Conservation (phyloP, 1,140 invertebrate genomes). For the Colletes gigas region DNA sequence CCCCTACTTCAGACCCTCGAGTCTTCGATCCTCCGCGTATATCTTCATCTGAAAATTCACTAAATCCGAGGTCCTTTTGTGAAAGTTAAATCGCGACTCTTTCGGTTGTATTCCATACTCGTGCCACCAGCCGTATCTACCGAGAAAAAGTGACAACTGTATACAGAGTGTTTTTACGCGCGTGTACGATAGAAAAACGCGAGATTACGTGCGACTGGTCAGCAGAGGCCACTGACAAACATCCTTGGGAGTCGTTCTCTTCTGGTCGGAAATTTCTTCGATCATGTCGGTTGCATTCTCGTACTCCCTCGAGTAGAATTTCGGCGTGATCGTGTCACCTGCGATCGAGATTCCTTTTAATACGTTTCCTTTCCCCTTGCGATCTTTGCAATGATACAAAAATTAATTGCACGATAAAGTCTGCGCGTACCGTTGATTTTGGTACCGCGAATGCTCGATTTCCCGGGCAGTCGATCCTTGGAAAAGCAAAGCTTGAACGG, state of each 20-base stretch:
- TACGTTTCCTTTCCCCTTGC: background rate
- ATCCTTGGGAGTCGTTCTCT: slow-evolving; percentile 55
- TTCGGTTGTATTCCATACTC: slow-evolving; percentile 68
- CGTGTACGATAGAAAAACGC: too few relatives aligned
- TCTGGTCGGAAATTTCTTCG: slow-evolving; percentile 57
- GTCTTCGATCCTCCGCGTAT: slow-evolving; percentile 70
- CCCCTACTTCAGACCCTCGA: slow-evolving; percentile 45
- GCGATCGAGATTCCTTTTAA: background rate
- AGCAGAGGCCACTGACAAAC: slow-evolving; percentile 64
- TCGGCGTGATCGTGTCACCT: slow-evolving; percentile 72
- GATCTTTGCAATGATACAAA: too few relatives aligned
- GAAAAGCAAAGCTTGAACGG: slow-evolving; percentile 75
- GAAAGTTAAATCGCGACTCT: slow-evolving; percentile 70
- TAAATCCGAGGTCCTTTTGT: slow-evolving; percentile 73
- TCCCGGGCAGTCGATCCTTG: slow-evolving; percentile 68
- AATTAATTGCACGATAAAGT: background rate
- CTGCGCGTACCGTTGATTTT: slow-evolving; percentile 66
- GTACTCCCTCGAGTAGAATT: slow-evolving; percentile 72
- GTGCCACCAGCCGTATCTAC: slow-evolving; percentile 77
- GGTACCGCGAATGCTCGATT: slow-evolving; percentile 64
- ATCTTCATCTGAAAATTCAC: slow-evolving; percentile 71
- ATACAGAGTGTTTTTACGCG: too few relatives aligned
- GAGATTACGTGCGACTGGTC: slow-evolving; percentile 72
- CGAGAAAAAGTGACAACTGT: slow-evolving; percentile 10
- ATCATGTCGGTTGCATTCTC: slow-evolving; percentile 51